These are phyloP conservation scores for Mormyrus proboscirostris DNA, from an alignment of 2,797 vertebrate genomes.

Conservation along the genomic window DNA sequence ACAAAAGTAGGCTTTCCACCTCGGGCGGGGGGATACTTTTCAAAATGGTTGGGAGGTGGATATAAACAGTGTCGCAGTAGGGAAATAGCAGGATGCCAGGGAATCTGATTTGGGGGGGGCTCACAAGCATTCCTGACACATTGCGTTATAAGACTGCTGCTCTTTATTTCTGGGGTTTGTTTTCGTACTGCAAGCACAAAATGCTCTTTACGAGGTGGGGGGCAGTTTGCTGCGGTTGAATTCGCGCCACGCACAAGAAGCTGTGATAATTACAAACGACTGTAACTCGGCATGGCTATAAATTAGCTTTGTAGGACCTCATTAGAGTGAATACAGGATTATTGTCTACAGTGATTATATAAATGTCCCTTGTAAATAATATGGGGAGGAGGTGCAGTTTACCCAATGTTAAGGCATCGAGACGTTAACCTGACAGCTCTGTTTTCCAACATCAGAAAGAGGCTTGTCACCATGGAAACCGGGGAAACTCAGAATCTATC, in stretches of 20 bases:
- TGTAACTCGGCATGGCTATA: neutral
- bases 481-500: neutral
- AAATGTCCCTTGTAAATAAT: constrained; percentile 3
- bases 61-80: neutral
- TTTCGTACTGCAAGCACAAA: neutral
- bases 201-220: neutral
- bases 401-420: neutral
- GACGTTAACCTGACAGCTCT: neutral
- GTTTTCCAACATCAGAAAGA: neutral
- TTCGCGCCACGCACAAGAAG: neutral
- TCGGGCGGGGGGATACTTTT: neutral
- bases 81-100: neutral
- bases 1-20: neutral
- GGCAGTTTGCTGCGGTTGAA: neutral
- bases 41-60: neutral
- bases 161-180: neutral
- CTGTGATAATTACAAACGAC: constrained; percentile 5
- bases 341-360: neutral
- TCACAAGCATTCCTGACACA: constrained; percentile 12
- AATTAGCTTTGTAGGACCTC: neutral
- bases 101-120: neutral
- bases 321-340: constrained; percentile 17
- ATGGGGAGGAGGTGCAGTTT: neutral
- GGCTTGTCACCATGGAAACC: neutral
- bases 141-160: neutral